Percentiles rank a stretch among this genome's conserved stretches.
phyloP scores from a whole-genome alignment of 2,797 vertebrate genomes.

The Pseudomugil gertrudae region DNA sequence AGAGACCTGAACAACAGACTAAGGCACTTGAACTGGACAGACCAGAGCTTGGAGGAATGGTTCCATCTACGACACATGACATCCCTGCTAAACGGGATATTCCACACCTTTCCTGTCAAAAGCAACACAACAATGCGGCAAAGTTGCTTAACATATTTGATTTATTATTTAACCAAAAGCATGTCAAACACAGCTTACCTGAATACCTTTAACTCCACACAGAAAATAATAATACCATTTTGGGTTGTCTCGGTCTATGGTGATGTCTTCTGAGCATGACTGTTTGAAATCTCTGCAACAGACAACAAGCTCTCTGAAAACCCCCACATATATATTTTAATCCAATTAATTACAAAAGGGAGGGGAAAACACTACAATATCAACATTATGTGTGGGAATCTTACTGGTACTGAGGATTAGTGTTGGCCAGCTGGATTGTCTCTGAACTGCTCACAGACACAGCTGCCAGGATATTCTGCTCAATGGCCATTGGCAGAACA shows the following conservation, averaged over 20 bases:
- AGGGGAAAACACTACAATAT: neutral
- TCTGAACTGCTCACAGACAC: constrained; percentile 85
- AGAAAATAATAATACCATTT: constrained; percentile 96
- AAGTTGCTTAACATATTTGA: no score
- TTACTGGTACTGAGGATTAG: constrained; percentile 88
- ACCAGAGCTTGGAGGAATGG: constrained; percentile 92
- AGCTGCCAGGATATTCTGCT: constrained; percentile 93
- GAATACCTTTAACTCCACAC: constrained; percentile 96
- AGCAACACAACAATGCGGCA: constrained; percentile 7
- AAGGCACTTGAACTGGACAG: constrained; percentile 96
- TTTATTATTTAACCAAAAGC: neutral
- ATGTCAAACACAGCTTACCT: constrained; percentile 81
- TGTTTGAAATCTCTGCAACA: constrained; percentile 88
- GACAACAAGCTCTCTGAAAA: constrained; percentile 18
- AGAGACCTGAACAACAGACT: constrained; percentile 94
- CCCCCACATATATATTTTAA: neutral
- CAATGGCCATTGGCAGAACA: constrained; percentile 97
- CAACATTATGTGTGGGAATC: constrained; percentile 45
- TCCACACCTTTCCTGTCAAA: constrained; percentile 87
- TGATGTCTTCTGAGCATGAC: constrained; percentile 80
- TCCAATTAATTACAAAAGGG: neutral
- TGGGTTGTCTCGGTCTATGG: constrained; percentile 90
- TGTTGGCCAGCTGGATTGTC: constrained; percentile 87
- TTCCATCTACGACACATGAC: constrained; percentile 93
- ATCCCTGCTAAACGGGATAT: constrained; percentile 85